These are phyloP conservation scores for Phoeniculus purpureus DNA, from an alignment of 2,797 vertebrate species.

Conservation along the genomic window DNA sequence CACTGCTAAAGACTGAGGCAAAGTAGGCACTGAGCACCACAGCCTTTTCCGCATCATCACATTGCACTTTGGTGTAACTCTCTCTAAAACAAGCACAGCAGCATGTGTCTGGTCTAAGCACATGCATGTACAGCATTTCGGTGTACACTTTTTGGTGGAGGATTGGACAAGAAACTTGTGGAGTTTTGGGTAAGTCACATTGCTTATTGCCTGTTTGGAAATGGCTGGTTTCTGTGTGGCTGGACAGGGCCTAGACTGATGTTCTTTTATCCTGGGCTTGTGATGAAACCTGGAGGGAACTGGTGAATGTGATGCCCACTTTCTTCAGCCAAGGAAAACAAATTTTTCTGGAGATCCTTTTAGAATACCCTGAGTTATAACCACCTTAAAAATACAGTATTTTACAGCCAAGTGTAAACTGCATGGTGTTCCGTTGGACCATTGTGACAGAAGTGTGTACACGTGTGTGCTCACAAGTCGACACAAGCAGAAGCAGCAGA, in stretches of 20 bases:
- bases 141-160: neutral
- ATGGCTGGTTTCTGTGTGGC: neutral
- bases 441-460: neutral
- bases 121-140: neutral
- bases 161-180: neutral
- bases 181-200: rapidly evolving
- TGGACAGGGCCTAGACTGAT: neutral
- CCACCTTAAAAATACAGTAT: neutral
- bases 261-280: neutral
- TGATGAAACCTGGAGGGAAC: neutral
- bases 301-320: neutral
- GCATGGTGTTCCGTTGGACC: neutral
- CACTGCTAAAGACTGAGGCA: no score
- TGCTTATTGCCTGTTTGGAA: neutral
- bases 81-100: neutral
- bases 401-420: neutral
- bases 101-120: rapidly evolving
- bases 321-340: neutral
- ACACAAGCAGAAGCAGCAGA: neutral
- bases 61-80: neutral
- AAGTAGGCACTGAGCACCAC: no score
- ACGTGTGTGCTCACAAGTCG: neutral
- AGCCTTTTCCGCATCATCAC: no score
- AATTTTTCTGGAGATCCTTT: neutral
- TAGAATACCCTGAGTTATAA: neutral